Evolutionary conservation across 2,113 vertebrate species (phyloP).

Genomic region (Mola mola): DNA sequence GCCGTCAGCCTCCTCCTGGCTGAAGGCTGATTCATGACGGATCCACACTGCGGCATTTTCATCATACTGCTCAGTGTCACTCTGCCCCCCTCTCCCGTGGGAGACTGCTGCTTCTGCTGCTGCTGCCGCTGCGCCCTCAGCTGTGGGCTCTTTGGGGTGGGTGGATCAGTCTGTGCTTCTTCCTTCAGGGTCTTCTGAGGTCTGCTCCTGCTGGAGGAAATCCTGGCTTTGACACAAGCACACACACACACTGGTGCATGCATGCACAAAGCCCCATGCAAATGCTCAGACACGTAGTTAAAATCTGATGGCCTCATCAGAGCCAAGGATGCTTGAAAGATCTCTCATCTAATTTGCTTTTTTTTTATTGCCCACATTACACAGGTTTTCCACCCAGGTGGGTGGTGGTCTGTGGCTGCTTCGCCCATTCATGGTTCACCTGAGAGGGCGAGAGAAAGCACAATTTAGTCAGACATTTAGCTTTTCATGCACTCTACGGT

Average conservation of each 20-base stretch:
- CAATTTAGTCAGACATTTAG: background rate
- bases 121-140: slow-evolving; percentile 15
- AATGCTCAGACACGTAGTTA: slow-evolving; percentile 19
- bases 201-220: slow-evolving; percentile 32
- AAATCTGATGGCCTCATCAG: slow-evolving; percentile 40
- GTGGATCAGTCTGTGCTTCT: slow-evolving; percentile 16
- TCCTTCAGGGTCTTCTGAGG: slow-evolving; percentile 44
- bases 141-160: slow-evolving; percentile 27
- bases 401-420: slow-evolving; percentile 9
- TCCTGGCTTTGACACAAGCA: slow-evolving; percentile 20
- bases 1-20: slow-evolving; percentile 11
- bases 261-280: slow-evolving; percentile 19
- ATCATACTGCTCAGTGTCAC: slow-evolving; percentile 48
- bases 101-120: slow-evolving; percentile 16
- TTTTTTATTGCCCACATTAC: slow-evolving; percentile 34
- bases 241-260: background rate
- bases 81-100: background rate
- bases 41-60: slow-evolving; percentile 48
- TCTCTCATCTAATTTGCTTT: slow-evolving; percentile 20
- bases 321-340: slow-evolving; percentile 1
- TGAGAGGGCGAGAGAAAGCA: too few species aligned
- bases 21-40: slow-evolving; percentile 44
- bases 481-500: background rate
- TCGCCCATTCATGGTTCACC: slow-evolving; percentile 26
- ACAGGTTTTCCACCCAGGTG: slow-evolving; percentile 13